Evolutionary conservation across 2,888 invertebrate species (phyloP), one percentile per base, ranked within the genome.

Genomic region (Ditylenchus weischeri): DNA sequence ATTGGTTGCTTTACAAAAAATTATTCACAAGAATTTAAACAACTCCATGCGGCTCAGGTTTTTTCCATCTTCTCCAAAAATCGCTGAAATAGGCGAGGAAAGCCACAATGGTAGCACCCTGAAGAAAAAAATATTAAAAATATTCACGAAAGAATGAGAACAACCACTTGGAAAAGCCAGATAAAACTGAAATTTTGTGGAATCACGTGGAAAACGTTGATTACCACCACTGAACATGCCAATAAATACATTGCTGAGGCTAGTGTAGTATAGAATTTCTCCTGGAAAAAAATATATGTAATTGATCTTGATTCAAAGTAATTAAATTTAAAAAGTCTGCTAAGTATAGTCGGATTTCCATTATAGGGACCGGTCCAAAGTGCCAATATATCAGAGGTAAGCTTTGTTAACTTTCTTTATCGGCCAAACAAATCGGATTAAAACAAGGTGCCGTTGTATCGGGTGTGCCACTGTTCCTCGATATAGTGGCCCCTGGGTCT

Each of bases 181-280:
- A 69, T 36, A 6, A 70, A 36, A 15, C 57, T 48, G 58, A 69
- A 69, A 43, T 29, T 29, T 29, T 4, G 29, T 29, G 29, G 29
- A 10, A 57, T 23, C 13, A 62, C 68, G 38, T 50, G 47, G 50
- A 61, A 36, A 48, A 68, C n/a, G 36, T 66, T 64, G 29, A 65
- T 38, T 19, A 75, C 8, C 0, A 67, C 49, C 19, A 73, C 48
- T 21, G 75, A 57, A 8, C 68, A 57, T n/a, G 70, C 68, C 7
- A 75, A 61, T 36, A 67, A 57, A 51, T 73, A 75, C 62, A 75
- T 64, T 5, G 71, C 49, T 5, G 73, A 49, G 29, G 75, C 77
- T 29, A 78, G 62, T 23, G 72, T 69, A 6, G 73, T 71, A 43
- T 75, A 72, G 10, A 75, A 69, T 57, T 71, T 75, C 36, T 77